Evolutionary conservation across 2,113 vertebrate species (phyloP).

Genomic region (Alethe diademata): DNA sequence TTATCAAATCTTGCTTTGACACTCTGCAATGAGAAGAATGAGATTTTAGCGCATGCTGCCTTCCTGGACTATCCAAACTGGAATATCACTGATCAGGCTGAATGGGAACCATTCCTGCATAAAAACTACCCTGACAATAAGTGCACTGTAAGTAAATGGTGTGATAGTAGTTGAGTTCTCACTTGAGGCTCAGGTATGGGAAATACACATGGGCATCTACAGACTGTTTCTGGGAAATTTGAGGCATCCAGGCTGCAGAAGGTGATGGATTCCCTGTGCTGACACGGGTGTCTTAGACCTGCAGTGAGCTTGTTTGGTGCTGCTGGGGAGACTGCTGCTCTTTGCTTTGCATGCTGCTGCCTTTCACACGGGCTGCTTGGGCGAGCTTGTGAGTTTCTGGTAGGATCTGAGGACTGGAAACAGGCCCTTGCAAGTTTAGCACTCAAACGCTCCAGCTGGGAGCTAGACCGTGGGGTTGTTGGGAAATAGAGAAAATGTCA

Average conservation of each 20-base stretch:
- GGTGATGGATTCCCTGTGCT: background rate
- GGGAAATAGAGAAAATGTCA: background rate
- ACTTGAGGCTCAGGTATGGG: background rate
- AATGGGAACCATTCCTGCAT: constrained; percentile 81
- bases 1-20: constrained; percentile 89
- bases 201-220: background rate
- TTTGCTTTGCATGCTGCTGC: background rate
- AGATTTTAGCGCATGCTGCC: constrained; percentile 82
- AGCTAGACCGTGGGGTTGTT: background rate
- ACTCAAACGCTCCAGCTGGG: background rate
- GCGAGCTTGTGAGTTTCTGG: background rate
- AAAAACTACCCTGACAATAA: constrained; percentile 61
- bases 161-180: background rate
- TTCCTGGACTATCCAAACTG: constrained; percentile 87
- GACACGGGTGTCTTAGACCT: background rate
- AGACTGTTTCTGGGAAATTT: background rate
- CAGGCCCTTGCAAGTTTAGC: background rate
- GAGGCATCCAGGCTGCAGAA: background rate
- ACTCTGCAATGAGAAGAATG: constrained; percentile 73
- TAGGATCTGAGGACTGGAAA: background rate
- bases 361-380: background rate
- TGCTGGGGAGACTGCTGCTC: background rate
- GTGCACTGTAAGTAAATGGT: constrained; percentile 80
- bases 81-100: constrained; percentile 74
- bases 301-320: background rate